A percentile compares a stretch with the other conserved stretches of the same genome.
phyloP scores from a whole-genome alignment of 1,140 invertebrate species.

The Megathymus violae region DNA sequence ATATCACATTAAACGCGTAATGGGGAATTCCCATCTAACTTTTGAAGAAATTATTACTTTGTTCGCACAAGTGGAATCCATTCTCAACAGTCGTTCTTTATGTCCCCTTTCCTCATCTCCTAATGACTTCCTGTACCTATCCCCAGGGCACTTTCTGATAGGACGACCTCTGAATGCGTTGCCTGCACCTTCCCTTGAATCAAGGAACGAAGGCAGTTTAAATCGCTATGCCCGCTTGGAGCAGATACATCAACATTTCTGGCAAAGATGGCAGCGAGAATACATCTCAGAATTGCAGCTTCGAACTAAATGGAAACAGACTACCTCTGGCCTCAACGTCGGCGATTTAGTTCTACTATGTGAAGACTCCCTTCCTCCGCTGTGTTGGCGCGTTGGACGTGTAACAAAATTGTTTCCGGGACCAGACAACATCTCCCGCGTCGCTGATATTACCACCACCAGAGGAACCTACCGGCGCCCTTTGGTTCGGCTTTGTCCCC shows the following conservation, averaged over 20 bases:
- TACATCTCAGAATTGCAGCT: no score
- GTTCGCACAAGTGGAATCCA: constrained; percentile 41
- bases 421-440: constrained; percentile 40
- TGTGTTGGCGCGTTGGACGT: constrained; percentile 46
- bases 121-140: constrained; percentile 25
- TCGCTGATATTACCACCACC: constrained; percentile 43
- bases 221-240: constrained; percentile 31
- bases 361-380: constrained; percentile 36
- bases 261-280: no score
- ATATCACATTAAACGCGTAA: constrained; percentile 7
- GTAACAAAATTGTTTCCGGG: no score
- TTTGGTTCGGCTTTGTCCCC: constrained; percentile 34
- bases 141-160: no score
- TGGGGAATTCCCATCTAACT: constrained; percentile 5
- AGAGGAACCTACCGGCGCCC: constrained; percentile 34
- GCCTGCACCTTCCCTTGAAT: constrained; percentile 22
- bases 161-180: constrained; percentile 37
- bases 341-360: constrained; percentile 30
- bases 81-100: constrained; percentile 67
- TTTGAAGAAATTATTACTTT: constrained; percentile 9
- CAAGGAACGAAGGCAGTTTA: constrained; percentile 4
- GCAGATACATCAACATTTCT: constrained; percentile 27
- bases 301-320: no score
- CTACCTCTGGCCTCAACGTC: background rate
- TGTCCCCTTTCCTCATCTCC: no score